These are phyloP conservation scores for Drosophila prosaltans DNA, from an alignment of 1,140 invertebrate species.

Conservation along the genomic window DNA sequence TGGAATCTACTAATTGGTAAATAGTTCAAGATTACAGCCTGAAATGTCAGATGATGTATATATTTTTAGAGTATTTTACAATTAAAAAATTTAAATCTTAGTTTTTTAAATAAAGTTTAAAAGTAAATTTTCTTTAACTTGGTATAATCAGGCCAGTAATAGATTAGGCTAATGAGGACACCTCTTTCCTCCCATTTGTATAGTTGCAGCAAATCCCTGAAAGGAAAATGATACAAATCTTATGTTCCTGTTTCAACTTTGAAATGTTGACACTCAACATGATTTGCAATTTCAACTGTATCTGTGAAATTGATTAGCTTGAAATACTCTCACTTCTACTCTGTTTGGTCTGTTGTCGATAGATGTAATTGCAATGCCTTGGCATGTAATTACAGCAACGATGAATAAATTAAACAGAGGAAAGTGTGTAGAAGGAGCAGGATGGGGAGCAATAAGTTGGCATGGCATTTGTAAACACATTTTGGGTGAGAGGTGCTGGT, in stretches of 20 bases:
- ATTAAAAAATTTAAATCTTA: neutral
- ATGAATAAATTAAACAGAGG: constrained; percentile 1
- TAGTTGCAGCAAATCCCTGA: too few species aligned
- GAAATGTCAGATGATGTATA: neutral
- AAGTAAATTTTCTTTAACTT: neutral
- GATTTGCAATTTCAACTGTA: neutral
- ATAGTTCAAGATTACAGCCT: neutral
- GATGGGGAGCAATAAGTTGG: neutral
- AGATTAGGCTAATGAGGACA: neutral
- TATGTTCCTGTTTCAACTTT: neutral
- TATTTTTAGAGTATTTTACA: too few species aligned
- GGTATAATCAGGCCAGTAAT: neutral
- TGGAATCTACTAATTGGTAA: constrained; percentile 6
- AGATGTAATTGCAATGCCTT: constrained; percentile 3
- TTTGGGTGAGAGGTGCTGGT: constrained; percentile 4
- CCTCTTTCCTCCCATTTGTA: neutral
- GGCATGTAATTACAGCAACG: constrained; percentile 7
- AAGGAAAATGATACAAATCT: too few species aligned
- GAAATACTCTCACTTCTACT: neutral
- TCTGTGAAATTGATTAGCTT: constrained; percentile 2
- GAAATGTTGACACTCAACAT: neutral
- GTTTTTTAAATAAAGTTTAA: neutral
- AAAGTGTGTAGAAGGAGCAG: neutral
- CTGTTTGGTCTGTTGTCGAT: neutral
- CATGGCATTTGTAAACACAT: neutral